Percentiles rank a stretch among this genome's conserved stretches.
These are phyloP conservation scores for Nanorana parkeri DNA, from an alignment of 2,113 vertebrate genomes.

Conservation along the genomic window DNA sequence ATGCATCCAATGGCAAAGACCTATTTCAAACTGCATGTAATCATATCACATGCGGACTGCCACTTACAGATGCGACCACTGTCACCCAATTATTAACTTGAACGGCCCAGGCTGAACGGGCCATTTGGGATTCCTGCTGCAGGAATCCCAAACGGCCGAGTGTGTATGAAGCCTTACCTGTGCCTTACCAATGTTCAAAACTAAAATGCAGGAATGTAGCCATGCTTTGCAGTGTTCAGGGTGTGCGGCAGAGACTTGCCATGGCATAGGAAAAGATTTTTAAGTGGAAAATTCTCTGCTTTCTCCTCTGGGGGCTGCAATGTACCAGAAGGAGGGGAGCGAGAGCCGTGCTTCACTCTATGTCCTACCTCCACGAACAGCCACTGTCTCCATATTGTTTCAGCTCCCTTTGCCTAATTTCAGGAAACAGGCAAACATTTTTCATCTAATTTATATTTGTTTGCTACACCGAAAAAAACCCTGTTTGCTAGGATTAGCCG, in stretches of 20 bases:
- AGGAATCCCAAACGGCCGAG: too few species aligned
- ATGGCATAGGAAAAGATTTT: not conserved
- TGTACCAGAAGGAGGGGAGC: conserved; percentile 5
- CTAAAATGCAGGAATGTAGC: too few species aligned
- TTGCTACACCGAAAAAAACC: conserved; percentile 42
- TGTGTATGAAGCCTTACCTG: too few species aligned
- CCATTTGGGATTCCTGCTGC: too few species aligned
- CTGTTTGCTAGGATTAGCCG: conserved; percentile 58
- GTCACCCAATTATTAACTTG: too few species aligned
- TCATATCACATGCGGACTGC: too few species aligned
- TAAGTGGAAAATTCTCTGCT: conserved; percentile 14
- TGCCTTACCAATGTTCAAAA: too few species aligned
- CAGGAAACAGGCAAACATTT: conserved; percentile 53
- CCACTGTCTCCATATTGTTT: conserved; percentile 32
- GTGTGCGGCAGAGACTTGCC: conserved; percentile 1
- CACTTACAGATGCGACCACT: too few species aligned
- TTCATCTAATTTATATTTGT: conserved; percentile 42
- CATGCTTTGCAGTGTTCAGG: not conserved
- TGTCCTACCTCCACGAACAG: conserved; percentile 12
- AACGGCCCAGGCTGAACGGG: too few species aligned
- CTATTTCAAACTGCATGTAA: too few species aligned
- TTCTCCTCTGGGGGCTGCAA: conserved; percentile 25
- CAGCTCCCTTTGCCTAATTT: conserved; percentile 56
- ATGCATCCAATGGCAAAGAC: too few species aligned
- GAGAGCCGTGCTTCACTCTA: not conserved